Base-by-base conservation (phyloP, 2,113 vertebrate species). In the Atractosteus spatula region DNA sequence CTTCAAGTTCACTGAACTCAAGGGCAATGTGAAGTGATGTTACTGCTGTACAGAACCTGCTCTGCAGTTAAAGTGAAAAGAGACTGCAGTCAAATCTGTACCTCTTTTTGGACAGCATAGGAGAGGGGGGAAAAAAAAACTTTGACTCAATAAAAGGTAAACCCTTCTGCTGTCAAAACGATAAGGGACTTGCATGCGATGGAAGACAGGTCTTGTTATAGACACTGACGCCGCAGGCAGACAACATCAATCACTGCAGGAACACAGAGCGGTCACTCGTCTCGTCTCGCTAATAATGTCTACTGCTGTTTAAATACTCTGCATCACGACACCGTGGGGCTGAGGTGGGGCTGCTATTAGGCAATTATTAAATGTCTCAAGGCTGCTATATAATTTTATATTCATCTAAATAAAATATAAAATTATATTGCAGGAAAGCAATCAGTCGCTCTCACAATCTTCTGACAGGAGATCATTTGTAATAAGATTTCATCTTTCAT, bases 211-310 rank as follows among this genome's bases (percentile, higher is more conserved):
- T 45, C 64, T 44, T 3, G 41, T 66, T 66, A 44, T 13, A 44
- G 42, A 66, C 64, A 66, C 7, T 13, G 41, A 42, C 64, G 1
- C 5, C 10, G 64, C 64, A 66, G 64, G 44, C 41, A 43, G 41
- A 44, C 64, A 5, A 59, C 12, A 42, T 43, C 41, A 43, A 12
- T 43, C 41, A 66, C 41, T 11, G 12, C 7, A 43, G 11, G 42
- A 43, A 66, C 8, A 10, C 41, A 63, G 8, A 63, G 5, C 47
- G 56, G 56, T 59, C 56, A 59, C 56, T 59, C 56, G n/a, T 59
- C 56, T 59, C n/a, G 56, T 59, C 56, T 59, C 3, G 56, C n/a
- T 59, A 59, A 59, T 59, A 59, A 59, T 14, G 56, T 59, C 56
- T 59, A 12, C 56, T 59, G 13, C 56, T 12, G 56, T 59, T 59